phyloP scores from a whole-genome alignment of 53 echinoderm and acorn worm species.

The Paelopatides confundens region DNA sequence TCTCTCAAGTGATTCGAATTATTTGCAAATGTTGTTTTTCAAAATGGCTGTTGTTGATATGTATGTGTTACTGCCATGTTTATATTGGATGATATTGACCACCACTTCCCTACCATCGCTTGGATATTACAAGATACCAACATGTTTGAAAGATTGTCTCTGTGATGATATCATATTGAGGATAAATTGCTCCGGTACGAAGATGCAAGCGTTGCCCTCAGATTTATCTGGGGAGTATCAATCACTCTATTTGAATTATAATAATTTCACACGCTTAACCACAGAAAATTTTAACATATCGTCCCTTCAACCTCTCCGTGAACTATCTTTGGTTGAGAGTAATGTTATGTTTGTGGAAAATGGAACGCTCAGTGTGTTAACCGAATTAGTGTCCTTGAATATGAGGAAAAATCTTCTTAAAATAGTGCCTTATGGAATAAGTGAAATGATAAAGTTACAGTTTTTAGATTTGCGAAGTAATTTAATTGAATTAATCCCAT shows the following conservation, averaged over 20 bases:
- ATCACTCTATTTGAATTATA: neutral
- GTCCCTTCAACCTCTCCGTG: neutral
- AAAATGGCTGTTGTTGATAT: neutral
- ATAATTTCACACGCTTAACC: neutral
- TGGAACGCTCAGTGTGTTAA: neutral
- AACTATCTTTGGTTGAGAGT: neutral
- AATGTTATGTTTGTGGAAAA: neutral
- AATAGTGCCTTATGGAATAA: slow-evolving; percentile 19
- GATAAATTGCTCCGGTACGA: slow-evolving; percentile 2
- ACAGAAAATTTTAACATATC: neutral
- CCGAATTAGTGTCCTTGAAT: slow-evolving; percentile 7
- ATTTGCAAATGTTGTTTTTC: no score
- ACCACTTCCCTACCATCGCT: neutral
- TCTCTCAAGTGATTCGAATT: no score
- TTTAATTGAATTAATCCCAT: neutral
- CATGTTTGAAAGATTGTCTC: neutral
- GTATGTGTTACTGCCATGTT: neutral
- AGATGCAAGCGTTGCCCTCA: neutral
- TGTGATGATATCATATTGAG: slow-evolving; percentile 11
- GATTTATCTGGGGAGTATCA: neutral
- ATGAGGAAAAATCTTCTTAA: neutral
- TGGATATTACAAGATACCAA: neutral
- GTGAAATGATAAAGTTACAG: neutral
- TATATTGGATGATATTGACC: neutral
- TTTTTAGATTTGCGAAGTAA: neutral